Evolutionary conservation across 2,113 vertebrate genomes (phyloP), one percentile per base, ranked within the genome.

Genomic region (Daphoenositta chrysoptera): DNA sequence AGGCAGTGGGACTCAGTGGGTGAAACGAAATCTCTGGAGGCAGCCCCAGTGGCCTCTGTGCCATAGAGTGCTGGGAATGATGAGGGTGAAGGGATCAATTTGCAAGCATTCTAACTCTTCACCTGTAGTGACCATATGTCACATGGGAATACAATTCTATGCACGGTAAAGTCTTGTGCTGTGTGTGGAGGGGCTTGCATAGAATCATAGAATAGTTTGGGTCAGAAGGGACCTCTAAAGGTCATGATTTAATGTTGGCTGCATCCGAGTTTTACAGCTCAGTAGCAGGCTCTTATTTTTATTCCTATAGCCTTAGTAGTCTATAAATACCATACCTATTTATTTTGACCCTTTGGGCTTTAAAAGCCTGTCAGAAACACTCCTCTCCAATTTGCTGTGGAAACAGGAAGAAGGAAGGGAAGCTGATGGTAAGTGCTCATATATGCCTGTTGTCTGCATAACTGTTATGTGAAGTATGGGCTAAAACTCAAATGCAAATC

Each of bases 401-500:
- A 70, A 94, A 83, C 21, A 77, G 64, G 83, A 65, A 66, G 75
- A 42, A 80, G 76, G 47, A 77, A 83, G 68, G 54, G 58, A 83
- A 80, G 58, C 28, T 80, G 58, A 57, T 57, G 5, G 1, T 61
- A 86, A 88, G 42, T 83, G 58, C 54, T 95, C 13, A 16, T 80
- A 35, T 76, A 40, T 58, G 64, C 54, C 58, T 39, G 39, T 72
- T 83, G 75, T 89, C 83, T 87, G 90, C 54, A 35, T 78, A 83
- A 66, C 63, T 48, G 48, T 83, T 61, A 64, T 57, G 75, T 76
- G 85, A 64, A 90, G 50, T 45, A 50, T 50, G 64, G 89, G 44
- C 76, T 93, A 73, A 90, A 96, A 93, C 72, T 94, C 72, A 54
- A 77, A 94, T 81, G 83, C 79, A 89, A 93, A 93, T 94, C 94